Percentiles rank a stretch among this genome's conserved stretches.
phyloP scores from a whole-genome alignment of 2,888 invertebrate genomes.

The Acleris emargana region DNA sequence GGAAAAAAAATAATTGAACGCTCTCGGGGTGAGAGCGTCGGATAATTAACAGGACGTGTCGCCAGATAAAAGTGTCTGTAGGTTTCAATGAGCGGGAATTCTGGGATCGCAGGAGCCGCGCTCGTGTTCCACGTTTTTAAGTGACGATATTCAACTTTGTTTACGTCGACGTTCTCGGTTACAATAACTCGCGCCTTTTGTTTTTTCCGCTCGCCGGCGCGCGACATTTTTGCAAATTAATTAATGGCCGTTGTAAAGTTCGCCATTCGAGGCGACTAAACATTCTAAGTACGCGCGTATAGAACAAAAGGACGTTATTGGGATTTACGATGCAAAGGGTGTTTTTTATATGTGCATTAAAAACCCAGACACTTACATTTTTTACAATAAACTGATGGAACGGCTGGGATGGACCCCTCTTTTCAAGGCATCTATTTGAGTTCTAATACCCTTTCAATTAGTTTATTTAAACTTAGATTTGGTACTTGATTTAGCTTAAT shows the following conservation, averaged over 20 bases:
- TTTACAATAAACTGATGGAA: too few species aligned
- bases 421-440: too few species aligned
- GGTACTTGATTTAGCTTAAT: too few species aligned
- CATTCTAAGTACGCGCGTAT: constrained; percentile 22
- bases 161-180: constrained; percentile 57
- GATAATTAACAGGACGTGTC: constrained; percentile 83
- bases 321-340: too few species aligned
- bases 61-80: constrained; percentile 76
- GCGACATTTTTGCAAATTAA: constrained; percentile 56
- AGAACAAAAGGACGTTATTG: constrained; percentile 6
- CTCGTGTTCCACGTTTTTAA: constrained; percentile 67
- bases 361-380: too few species aligned
- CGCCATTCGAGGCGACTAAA: constrained; percentile 24
- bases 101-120: constrained; percentile 62
- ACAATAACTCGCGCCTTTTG: constrained; percentile 57
- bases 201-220: constrained; percentile 49
- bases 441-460: too few species aligned
- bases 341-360: too few species aligned
- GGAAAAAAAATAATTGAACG: constrained; percentile 80
- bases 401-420: too few species aligned
- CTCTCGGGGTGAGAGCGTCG: constrained; percentile 73
- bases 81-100: constrained; percentile 73
- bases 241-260: constrained; percentile 48
- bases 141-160: constrained; percentile 71
- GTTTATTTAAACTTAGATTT: too few species aligned